These are phyloP conservation scores for Tenthredo scrophulariae DNA, from an alignment of 2,888 invertebrate species.

Conservation along the genomic window DNA sequence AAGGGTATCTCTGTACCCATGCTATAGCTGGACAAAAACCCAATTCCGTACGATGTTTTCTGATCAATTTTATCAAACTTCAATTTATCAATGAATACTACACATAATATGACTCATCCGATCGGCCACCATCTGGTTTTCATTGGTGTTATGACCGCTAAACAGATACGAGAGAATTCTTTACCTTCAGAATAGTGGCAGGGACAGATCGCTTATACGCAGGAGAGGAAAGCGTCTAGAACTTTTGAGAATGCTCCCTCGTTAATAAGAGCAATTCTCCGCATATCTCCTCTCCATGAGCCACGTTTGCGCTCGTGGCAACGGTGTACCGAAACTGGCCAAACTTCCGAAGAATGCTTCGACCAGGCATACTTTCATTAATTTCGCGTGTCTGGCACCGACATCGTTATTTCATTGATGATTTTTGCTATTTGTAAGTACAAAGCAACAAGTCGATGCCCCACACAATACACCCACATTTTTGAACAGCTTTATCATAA, in stretches of 20 bases:
- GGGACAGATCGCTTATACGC: slow-evolving; percentile 37
- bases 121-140: slow-evolving; percentile 36
- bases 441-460: slow-evolving; percentile 12
- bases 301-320: slow-evolving; percentile 34
- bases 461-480: neutral
- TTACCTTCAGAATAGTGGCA: slow-evolving; percentile 41
- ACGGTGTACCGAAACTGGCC: slow-evolving; percentile 56
- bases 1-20: neutral
- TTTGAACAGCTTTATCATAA: neutral
- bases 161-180: slow-evolving; percentile 29
- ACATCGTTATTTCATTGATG: slow-evolving; percentile 52
- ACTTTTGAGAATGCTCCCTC: slow-evolving; percentile 57
- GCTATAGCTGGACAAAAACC: neutral
- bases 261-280: slow-evolving; percentile 70
- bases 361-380: slow-evolving; percentile 72
- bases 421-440: slow-evolving; percentile 39
- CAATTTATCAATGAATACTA: neutral
- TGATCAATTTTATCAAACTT: neutral
- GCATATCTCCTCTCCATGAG: slow-evolving; percentile 57
- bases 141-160: slow-evolving; percentile 35
- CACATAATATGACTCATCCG: neutral
- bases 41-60: neutral
- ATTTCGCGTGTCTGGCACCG: slow-evolving; percentile 68
- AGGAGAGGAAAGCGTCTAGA: slow-evolving; percentile 39
- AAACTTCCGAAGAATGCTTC: slow-evolving; percentile 71